Percentiles rank a stretch among this genome's conserved stretches.
Evolutionary conservation across 2,113 vertebrate genomes (phyloP).

Genomic region (Salminus brasiliensis): DNA sequence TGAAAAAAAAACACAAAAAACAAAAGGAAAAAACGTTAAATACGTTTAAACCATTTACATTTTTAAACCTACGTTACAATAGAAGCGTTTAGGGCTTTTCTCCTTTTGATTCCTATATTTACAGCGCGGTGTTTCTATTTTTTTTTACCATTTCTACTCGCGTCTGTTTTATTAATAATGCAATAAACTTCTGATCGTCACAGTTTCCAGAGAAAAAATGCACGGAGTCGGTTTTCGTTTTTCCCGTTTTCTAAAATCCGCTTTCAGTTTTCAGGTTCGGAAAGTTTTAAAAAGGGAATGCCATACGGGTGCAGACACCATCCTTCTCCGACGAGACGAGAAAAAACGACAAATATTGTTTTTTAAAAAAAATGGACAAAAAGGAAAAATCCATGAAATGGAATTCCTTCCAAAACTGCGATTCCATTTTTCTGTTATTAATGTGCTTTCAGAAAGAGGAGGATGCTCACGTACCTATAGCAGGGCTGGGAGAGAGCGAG

Average conservation of each 20-base stretch:
- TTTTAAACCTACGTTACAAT: neutral
- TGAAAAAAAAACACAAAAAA: conserved; percentile 68
- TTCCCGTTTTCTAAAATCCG: conserved; percentile 31
- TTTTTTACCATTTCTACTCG: neutral
- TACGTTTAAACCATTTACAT: conserved; percentile 21
- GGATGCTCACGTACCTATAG: conserved; percentile 74
- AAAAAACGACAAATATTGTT: conserved; percentile 47
- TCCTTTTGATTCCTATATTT: neutral
- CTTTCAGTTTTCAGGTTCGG: conserved; percentile 23
- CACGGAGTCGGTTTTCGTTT: too few species aligned
- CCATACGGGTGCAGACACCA: neutral
- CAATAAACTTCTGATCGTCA: conserved; percentile 27
- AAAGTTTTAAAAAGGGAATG: conserved; percentile 60
- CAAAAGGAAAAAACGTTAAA: conserved; percentile 15
- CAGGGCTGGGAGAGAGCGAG: conserved; percentile 67
- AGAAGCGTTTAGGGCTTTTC: neutral
- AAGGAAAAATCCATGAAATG: conserved; percentile 53
- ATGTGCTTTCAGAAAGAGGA: neutral
- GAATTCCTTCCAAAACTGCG: conserved; percentile 46
- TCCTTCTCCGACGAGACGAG: conserved; percentile 55
- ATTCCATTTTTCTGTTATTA: conserved; percentile 1
- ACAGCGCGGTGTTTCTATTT: neutral
- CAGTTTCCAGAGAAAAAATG: neutral
- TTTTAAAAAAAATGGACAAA: conserved; percentile 5
- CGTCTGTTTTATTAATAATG: neutral